A percentile compares a stretch with the other conserved stretches of the same genome.
phyloP scores from a whole-genome alignment of 2,888 invertebrate genomes.

The Acanthoscelides obtectus region DNA sequence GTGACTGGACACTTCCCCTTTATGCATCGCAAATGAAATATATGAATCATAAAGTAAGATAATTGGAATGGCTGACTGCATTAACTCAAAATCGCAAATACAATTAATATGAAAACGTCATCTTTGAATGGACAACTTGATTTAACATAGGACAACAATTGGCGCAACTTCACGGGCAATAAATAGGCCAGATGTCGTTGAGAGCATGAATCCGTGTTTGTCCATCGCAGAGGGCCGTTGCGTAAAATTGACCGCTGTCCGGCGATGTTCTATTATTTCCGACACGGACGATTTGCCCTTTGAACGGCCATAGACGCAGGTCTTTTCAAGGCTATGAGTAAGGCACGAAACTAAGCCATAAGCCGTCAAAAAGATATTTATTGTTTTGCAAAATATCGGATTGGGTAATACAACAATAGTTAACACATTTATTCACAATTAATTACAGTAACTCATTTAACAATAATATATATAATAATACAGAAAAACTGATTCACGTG shows the following conservation, averaged over 20 bases:
- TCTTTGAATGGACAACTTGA: conserved; percentile 36
- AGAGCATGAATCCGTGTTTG: conserved; percentile 31
- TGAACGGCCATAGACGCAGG: neutral
- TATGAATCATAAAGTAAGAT: neutral
- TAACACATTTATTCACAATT: no score
- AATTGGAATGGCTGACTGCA: neutral
- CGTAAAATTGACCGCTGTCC: conserved; percentile 43
- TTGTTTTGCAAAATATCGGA: no score
- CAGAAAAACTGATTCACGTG: no score
- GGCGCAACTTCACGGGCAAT: conserved; percentile 35
- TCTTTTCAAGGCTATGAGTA: no score
- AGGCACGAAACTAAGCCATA: no score
- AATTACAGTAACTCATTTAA: no score
- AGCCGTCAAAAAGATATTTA: no score
- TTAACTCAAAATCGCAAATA: conserved; percentile 16
- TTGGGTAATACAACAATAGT: no score
- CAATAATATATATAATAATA: no score
- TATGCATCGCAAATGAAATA: neutral
- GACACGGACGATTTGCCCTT: conserved; percentile 16
- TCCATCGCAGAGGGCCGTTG: conserved; percentile 28
- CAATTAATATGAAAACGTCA: conserved; percentile 45
- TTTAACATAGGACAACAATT: conserved; percentile 38
- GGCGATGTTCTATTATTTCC: conserved; percentile 13
- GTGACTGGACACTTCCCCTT: neutral
- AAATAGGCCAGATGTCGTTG: conserved; percentile 41